Evolutionary conservation across 2,888 invertebrate species (phyloP), one percentile per base, ranked within the genome.

Genomic region (Esperia sulphurella): DNA sequence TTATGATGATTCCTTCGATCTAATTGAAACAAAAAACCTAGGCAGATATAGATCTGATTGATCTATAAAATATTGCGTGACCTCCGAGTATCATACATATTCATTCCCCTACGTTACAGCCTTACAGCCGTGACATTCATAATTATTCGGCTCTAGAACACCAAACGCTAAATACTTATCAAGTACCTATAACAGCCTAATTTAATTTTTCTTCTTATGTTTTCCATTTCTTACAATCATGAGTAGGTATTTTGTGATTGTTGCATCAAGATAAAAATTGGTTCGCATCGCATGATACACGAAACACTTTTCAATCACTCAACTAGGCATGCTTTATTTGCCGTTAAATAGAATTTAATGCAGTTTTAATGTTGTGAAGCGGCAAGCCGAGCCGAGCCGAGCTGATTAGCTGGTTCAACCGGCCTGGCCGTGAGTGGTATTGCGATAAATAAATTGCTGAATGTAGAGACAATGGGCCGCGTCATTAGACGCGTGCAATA

Each of bases 271-370:
- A 60, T 59, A 59, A 52, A 56, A 63, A 65, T 71, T 71, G 21
- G 21, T 74, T 71, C 59, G 62, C 68, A 62, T 71, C 51, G 71
- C 71, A 71, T 72, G 73, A 65, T 68, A 56, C 73, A 79, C 71
- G 71, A 70, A 68, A 60, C 48, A 64, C 73, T 73, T 77, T 79
- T 75, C 75, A 79, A 79, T 80, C 77, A 75, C 74, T 72, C 71
- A 79, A 75, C 71, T 65, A 70, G 72, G 62, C 71, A 65, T 68
- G 70, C 68, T 76, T 68, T 74, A 73, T 75, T 61, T 61, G 68
- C 63, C 67, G 75, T 73, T 80, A 79, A 85, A 84, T 80, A 76
- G 71, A 79, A 75, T 81, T 79, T 83, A 83, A 86, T 85, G 83
- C 76, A 75, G 66, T 82, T 85, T 85, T 84, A 84, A 85, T 86